Evolutionary conservation across 2,888 invertebrate species (phyloP), one percentile per base, ranked within the genome.

Genomic region (Bombylius discolor): DNA sequence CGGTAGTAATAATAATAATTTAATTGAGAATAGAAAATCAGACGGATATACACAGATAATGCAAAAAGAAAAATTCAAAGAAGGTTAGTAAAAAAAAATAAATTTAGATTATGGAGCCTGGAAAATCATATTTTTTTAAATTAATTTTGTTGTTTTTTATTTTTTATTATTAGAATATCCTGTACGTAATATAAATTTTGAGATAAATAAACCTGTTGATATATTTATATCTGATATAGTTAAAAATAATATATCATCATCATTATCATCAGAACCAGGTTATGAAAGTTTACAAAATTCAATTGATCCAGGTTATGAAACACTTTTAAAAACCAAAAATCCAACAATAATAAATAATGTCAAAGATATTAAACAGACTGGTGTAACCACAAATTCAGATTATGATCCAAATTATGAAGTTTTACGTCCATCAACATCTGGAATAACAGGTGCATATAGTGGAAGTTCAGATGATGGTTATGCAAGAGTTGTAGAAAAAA

Each of bases 371-470:
- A 42, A 42, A 11, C 39, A 42, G 11, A 4, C 8, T 11, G 11
- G n/a, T 59, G 68, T 68, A 63, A 61, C 54, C 4, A 74, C 75
- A 61, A 77, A 78, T 6, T 80, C 80, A 0, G 83, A 83, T 63
- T 79, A 80, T 5, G 88, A 88, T 74, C 87, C 88, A 1, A 89
- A 88, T 68, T 90, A 90, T 68, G 89, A 90, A 72, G 84, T 87
- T 61, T 70, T 89, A 50, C 77, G 81, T 59, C 79, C 66, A 42
- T 62, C 79, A 47, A 57, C 62, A 49, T 61, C 59, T 42, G 60
- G 56, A 48, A 55, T 53, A 52, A 53, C 52, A 12, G 14, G 8
- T 36, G 39, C 39, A 32, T 55, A 55, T 12, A 55, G 55, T 23
- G 50, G 46, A 12, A 58, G 59, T 53, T 52, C 49, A 3, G 71